A percentile compares a stretch with the other conserved stretches of the same genome.
These are phyloP conservation scores for Fundulus diaphanus DNA, from an alignment of 2,797 vertebrate genomes.

Conservation along the genomic window DNA sequence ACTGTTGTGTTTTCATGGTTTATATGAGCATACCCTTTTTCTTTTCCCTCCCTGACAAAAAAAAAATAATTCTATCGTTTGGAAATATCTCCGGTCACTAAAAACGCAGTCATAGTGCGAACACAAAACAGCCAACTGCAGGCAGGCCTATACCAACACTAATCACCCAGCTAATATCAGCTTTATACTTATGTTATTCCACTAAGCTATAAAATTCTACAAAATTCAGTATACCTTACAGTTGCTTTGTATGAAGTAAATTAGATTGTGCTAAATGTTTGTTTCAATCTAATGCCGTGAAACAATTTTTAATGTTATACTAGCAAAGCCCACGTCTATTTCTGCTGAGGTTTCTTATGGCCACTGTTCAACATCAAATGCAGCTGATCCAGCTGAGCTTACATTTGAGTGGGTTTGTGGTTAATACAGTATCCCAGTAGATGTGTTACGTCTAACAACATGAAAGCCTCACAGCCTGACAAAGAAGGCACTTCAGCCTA, in stretches of 20 bases:
- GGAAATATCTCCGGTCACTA: neutral
- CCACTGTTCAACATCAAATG: conserved; percentile 12
- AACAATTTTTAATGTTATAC: neutral
- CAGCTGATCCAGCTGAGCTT: conserved; percentile 36
- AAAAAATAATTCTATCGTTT: neutral
- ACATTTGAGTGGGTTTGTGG: conserved; percentile 32
- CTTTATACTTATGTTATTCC: neutral
- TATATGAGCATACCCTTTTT: neutral
- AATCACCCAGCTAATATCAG: neutral
- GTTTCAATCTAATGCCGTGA: neutral
- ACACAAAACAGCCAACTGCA: neutral
- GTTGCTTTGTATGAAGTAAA: neutral
- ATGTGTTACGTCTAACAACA: conserved; percentile 55
- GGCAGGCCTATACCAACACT: neutral
- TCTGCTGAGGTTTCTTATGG: conserved; percentile 6
- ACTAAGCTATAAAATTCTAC: neutral
- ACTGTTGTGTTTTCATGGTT: neutral
- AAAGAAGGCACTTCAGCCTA: conserved; percentile 75
- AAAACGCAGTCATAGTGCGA: neutral
- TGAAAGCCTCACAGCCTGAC: conserved; percentile 61
- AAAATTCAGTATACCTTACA: neutral
- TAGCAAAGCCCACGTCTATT: neutral
- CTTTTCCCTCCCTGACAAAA: neutral
- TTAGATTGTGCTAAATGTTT: neutral
- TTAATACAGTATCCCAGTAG: conserved; percentile 50